Evolutionary conservation across 1,140 invertebrate species (phyloP).

Genomic region (Drosophila simulans): DNA sequence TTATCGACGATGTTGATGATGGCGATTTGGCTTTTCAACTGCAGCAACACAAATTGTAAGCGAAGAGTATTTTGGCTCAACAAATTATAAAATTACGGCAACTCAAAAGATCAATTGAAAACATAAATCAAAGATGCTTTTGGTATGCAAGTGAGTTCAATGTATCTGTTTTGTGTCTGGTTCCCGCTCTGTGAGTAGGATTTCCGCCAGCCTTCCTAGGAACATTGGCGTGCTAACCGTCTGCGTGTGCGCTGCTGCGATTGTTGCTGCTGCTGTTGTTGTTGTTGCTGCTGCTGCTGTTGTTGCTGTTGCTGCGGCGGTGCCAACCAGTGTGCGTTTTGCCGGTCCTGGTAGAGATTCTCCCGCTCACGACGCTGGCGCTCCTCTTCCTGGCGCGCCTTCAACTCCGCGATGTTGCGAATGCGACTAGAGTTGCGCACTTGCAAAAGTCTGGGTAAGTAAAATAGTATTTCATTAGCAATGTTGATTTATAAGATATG

Average conservation of each 20-base stretch:
- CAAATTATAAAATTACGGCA: slow-evolving; percentile 57
- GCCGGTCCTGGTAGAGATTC: slow-evolving; percentile 37
- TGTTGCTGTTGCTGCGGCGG: slow-evolving; percentile 33
- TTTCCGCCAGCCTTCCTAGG: slow-evolving; percentile 45
- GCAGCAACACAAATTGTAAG: slow-evolving; percentile 59
- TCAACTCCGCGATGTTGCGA: slow-evolving; percentile 85
- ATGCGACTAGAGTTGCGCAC: slow-evolving; percentile 81
- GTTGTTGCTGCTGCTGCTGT: slow-evolving; percentile 10
- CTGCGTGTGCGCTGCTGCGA: slow-evolving; percentile 51
- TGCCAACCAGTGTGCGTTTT: slow-evolving; percentile 44
- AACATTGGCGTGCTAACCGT: slow-evolving; percentile 70
- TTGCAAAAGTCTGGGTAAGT: slow-evolving; percentile 65
- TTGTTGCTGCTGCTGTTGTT: slow-evolving; percentile 10
- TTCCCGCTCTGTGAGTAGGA: slow-evolving; percentile 38
- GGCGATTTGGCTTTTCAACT: slow-evolving; percentile 38
- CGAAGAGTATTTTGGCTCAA: slow-evolving; percentile 35
- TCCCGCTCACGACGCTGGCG: slow-evolving; percentile 63
- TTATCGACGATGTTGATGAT: slow-evolving; percentile 32
- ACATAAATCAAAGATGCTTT: slow-evolving; percentile 61
- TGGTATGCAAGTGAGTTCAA: slow-evolving; percentile 41
- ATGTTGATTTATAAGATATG: not conserved
- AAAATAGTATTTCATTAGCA: not conserved
- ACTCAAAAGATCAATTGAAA: slow-evolving; percentile 69
- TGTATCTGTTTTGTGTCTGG: slow-evolving; percentile 25
- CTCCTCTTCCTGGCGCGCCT: slow-evolving; percentile 79